Evolutionary conservation across 1,140 invertebrate species (phyloP), one percentile per base, ranked within the genome.

Genomic region (Arion vulgaris): DNA sequence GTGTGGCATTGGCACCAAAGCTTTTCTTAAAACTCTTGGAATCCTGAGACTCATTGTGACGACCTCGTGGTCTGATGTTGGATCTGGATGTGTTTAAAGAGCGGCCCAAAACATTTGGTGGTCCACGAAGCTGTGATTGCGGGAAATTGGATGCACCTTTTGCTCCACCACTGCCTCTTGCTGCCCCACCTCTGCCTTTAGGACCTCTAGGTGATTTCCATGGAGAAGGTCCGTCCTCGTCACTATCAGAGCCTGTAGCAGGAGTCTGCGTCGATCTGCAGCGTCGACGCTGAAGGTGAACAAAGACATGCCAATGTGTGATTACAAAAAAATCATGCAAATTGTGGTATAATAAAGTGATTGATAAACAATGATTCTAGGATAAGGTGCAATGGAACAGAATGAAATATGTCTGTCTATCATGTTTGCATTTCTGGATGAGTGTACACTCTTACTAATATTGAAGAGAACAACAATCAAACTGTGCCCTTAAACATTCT

Each of bases 21-120:
- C 86, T 83, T 79, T 89, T 89, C 80, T 89, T 89, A 62, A 88
- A 85, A 32, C 38, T 57, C 11, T 39, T 62, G 7, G 72, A 45
- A 73, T 86, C 85, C 39, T 84, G 81, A 7, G 81, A 85, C 81
- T 87, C 86, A 77, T 85, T 82, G 41, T 86, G 86, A 26, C 81
- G 83, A 0, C 77, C 28, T 2, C 69, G 73, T 45, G 79, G 73
- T 77, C 83, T 68, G 28, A 78, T 53, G 45, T 84, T 85, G 19
- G 83, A 81, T 86, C 84, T 57, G 77, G 80, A 78, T 74, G 82
- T 75, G 77, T 83, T 57, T 39, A 80, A 53, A 34, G 85, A 82
- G 36, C 80, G 66, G 19, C 49, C 26, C 53, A 82, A 45, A 75
- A 73, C 71, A 73, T 71, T 83, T 4, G 76, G 83, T 28, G 83